Conservation (phyloP, 1,140 invertebrate genomes). For the Solenopsis fugax region DNA sequence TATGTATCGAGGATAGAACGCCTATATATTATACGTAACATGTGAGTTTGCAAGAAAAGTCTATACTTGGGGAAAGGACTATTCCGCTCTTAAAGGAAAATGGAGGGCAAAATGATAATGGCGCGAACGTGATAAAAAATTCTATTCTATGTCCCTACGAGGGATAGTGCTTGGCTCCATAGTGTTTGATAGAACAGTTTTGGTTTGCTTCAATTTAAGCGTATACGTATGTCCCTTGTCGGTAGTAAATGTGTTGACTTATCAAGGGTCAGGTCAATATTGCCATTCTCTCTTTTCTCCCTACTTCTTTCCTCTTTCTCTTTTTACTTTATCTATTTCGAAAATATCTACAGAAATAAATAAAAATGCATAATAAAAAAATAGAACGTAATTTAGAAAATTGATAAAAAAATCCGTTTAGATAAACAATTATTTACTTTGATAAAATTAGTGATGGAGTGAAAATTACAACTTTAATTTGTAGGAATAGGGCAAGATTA, state of each 20-base stretch:
- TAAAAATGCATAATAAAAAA: not conserved
- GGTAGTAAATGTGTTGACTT: slow-evolving; percentile 23
- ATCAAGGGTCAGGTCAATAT: slow-evolving; percentile 40
- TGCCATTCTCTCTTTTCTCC: not conserved
- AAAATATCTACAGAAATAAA: slow-evolving; percentile 22
- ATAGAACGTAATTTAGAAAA: not conserved
- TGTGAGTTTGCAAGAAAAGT: slow-evolving; percentile 9
- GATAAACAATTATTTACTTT: slow-evolving; percentile 5
- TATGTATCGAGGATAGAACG: not conserved
- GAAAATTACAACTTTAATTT: not conserved
- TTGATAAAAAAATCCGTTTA: not conserved
- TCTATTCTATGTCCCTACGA: not conserved
- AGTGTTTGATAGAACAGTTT: slow-evolving; percentile 47
- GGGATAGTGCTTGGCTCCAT: not conserved
- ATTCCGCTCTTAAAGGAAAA: slow-evolving; percentile 35
- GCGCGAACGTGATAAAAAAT: slow-evolving; percentile 49
- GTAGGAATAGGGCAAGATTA: not conserved
- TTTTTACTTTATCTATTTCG: not conserved
- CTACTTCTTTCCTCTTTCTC: not conserved
- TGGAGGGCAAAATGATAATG: slow-evolving; percentile 44
- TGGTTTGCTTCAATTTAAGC: slow-evolving; percentile 49
- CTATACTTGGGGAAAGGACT: slow-evolving; percentile 4
- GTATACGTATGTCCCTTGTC: slow-evolving; percentile 21
- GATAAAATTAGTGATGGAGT: not conserved
- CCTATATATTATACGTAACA: not conserved